Evolutionary conservation across 2,888 invertebrate genomes (phyloP), one percentile per base, ranked within the genome.

Genomic region (Perithous albicinctus): DNA sequence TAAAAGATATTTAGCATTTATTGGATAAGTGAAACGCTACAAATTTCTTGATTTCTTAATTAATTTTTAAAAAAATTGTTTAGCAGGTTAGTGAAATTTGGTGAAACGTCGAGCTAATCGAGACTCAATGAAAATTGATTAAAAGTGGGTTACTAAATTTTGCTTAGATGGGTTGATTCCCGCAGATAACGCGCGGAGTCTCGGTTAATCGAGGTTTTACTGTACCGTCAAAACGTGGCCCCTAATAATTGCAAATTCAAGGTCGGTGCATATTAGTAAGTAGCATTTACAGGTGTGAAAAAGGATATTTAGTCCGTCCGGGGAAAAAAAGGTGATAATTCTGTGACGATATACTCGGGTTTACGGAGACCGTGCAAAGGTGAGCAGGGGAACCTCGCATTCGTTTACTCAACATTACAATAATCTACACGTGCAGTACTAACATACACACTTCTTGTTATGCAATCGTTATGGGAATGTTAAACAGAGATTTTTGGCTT

Each of bases 401-500:
- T 12, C 20, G 26, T 70, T 70, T 70, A 41, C 56, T 70, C 15
- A 56, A 38, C 26, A 70, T 70, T 70, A 56, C 6, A 56, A 70
- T 70, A 70, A 26, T 41, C 32, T 26, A 70, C 23, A 56, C 38
- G 41, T 23, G 41, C 15, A 15, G 35, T 20, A 56, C 56, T 23
- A 38, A 26, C 41, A 41, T 32, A 23, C 35, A 20, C 35, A n/a
- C 12, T n/a, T 23, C 12, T 23, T n/a, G 18, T 67, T 32, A 18
- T 26, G 43, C 48, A 32, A 46, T 29, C 8, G 10, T 23, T n/a
- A 12, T 15, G 29, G n/a, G 56, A 56, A 56, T 15, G 56, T 29
- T 15, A 56, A 29, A 29, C 10, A n/a, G 26, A 26, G 26, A 12
- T 54, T 54, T 54, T 54, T n/a, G 12, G 54, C 2, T 32, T n/a